Evolutionary conservation across 2,888 invertebrate genomes (phyloP), one percentile per base, ranked within the genome.

Genomic region (Zootermopsis nevadensis): DNA sequence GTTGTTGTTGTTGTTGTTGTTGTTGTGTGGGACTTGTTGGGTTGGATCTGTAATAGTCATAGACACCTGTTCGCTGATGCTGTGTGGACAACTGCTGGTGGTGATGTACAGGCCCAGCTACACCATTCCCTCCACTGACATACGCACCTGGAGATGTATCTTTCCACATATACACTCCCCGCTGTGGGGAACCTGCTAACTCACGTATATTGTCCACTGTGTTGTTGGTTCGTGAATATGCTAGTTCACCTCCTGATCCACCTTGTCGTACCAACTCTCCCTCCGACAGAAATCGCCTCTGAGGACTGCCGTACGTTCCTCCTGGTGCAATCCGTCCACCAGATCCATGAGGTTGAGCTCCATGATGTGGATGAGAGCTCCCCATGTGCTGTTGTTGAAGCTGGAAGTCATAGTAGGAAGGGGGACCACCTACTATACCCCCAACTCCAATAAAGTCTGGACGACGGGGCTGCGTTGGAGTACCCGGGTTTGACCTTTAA

Each of bases 151-250:
- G 94, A 76, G 94, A 94, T 38, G 93, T 94, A 88, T 95, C 95
- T 88, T 95, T 95, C 95, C 95, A 95, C 91, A 94, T 93, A 89
- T 95, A 95, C 81, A 94, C 93, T 85, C 94, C 94, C 85, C 96
- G 93, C 89, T 97, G 97, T 80, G 97, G 97, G 80, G 96, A 96
- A 77, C 96, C 95, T 74, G 97, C 97, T 87, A 97, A 91, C 89
- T 97, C 97, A 85, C 97, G 93, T 88, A 97, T 96, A 90, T 96
- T 96, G 90, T 96, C 96, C 86, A 95, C 95, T 82, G 95, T 95
- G 89, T 94, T 95, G 90, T 93, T 95, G 86, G 93, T 93, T 85
- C 94, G 91, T 1, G 94, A 92, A 88, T 94, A 94, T 33, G 87
- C 87, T 84, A 94, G 91, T 87, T 94, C 94, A 22, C 88, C 87